Evolutionary conservation across 2,113 vertebrate genomes (phyloP).

Genomic region (Origma solitaria): DNA sequence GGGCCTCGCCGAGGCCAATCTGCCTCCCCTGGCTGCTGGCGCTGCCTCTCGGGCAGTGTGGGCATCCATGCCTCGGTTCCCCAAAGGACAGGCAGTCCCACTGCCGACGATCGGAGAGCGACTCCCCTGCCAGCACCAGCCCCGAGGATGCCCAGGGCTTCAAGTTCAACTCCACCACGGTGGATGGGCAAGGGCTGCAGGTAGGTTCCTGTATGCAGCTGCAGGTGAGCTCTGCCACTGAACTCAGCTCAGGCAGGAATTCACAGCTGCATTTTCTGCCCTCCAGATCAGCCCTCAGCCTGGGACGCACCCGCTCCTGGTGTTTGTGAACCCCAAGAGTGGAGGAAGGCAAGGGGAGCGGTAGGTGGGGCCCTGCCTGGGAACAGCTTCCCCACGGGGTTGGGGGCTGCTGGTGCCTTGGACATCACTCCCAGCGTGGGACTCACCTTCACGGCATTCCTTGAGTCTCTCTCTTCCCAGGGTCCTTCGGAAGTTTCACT

Average conservation of each 20-base stretch:
- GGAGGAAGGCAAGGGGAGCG: constrained; percentile 92
- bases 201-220: background rate
- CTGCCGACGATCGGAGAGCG: constrained; percentile 72
- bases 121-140: constrained; percentile 78
- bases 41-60: fast-evolving
- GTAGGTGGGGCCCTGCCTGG: constrained; percentile 57
- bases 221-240: fast-evolving
- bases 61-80: background rate
- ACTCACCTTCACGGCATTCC: background rate
- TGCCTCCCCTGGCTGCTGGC: background rate
- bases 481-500: constrained; percentile 79
- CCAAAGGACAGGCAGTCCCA: constrained; percentile 69
- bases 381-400: fast-evolving
- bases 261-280: background rate
- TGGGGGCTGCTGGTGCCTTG: fast-evolving
- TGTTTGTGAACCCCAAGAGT: constrained; percentile 93
- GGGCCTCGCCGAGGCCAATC: fast-evolving
- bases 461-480: background rate
- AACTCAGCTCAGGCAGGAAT: fast-evolving
- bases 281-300: constrained; percentile 86
- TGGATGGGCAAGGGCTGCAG: constrained; percentile 84
- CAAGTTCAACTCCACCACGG: constrained; percentile 73
- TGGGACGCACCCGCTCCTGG: constrained; percentile 87
- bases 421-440: fast-evolving
- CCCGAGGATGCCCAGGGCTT: constrained; percentile 80